A percentile compares a stretch with the other conserved stretches of the same genome.
phyloP scores from a whole-genome alignment of 1,140 invertebrate genomes.

The Harlomillsia oculata region DNA sequence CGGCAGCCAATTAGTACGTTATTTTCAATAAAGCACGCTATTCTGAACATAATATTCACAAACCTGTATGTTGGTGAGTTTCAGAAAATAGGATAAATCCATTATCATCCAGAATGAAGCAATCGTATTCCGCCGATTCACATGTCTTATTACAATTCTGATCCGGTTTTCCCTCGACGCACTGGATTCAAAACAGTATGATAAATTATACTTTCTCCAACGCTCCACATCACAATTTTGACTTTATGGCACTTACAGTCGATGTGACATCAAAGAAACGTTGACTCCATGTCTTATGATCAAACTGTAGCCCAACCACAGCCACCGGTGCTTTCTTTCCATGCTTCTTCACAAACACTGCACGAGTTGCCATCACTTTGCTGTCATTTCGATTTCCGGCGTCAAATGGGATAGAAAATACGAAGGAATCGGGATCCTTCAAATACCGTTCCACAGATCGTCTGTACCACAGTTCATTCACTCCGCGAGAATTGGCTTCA shows the following conservation, averaged over 20 bases:
- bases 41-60: conserved; percentile 15
- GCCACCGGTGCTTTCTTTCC: conserved; percentile 76
- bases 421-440: conserved; percentile 77
- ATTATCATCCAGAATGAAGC: conserved; percentile 84
- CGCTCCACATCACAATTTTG: not conserved
- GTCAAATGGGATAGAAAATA: conserved; percentile 81
- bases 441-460: conserved; percentile 81
- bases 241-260: conserved; percentile 45
- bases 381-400: conserved; percentile 56
- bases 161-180: conserved; percentile 47
- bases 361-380: conserved; percentile 72
- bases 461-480: conserved; percentile 84
- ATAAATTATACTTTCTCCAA: not conserved
- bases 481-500: conserved; percentile 66
- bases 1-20: not conserved
- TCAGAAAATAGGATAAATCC: conserved; percentile 88
- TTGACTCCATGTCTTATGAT: conserved; percentile 63
- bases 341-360: conserved; percentile 74
- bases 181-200: conserved; percentile 46
- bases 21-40: not conserved
- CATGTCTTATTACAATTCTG: conserved; percentile 68
- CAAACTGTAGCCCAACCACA: conserved; percentile 78
- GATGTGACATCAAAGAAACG: conserved; percentile 79
- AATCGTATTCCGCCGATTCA: conserved; percentile 73
- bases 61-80: conserved; percentile 65